Percentiles rank a stretch among this genome's conserved stretches.
These are phyloP conservation scores for Epizoanthus illoricatus DNA, from an alignment of 92 coral and sea anemone species.

Conservation along the genomic window DNA sequence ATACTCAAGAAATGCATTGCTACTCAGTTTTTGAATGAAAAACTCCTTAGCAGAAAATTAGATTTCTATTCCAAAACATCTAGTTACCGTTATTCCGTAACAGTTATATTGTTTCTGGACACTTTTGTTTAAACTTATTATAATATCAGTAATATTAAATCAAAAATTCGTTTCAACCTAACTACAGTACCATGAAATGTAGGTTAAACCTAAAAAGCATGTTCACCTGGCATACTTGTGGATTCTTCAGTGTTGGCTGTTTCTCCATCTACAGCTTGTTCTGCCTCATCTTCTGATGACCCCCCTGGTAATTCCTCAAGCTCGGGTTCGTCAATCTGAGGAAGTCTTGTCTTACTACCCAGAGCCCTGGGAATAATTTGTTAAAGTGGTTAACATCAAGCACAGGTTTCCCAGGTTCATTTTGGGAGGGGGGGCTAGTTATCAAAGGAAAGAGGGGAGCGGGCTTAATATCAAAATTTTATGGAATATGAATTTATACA, in stretches of 20 bases:
- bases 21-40: too few species aligned
- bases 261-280: constrained; percentile 13
- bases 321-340: constrained; percentile 49
- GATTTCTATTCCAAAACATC: too few species aligned
- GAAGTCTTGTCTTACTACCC: constrained; percentile 63
- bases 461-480: too few species aligned
- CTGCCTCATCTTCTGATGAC: constrained; percentile 22
- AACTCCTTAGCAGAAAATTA: too few species aligned
- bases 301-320: constrained; percentile 14
- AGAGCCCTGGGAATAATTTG: constrained; percentile 61
- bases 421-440: not conserved
- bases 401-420: not conserved
- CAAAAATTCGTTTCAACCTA: not conserved
- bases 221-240: not conserved
- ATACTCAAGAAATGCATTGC: too few species aligned
- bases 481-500: too few species aligned
- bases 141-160: not conserved
- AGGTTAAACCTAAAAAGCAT: too few species aligned
- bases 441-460: too few species aligned
- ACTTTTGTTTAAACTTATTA: too few species aligned
- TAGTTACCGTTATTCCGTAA: too few species aligned
- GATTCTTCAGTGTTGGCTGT: not conserved
- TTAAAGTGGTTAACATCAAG: not conserved
- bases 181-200: not conserved
- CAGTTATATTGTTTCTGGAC: too few species aligned